Base-by-base conservation (phyloP, 2,888 invertebrate species). In the Netelia inedita region DNA sequence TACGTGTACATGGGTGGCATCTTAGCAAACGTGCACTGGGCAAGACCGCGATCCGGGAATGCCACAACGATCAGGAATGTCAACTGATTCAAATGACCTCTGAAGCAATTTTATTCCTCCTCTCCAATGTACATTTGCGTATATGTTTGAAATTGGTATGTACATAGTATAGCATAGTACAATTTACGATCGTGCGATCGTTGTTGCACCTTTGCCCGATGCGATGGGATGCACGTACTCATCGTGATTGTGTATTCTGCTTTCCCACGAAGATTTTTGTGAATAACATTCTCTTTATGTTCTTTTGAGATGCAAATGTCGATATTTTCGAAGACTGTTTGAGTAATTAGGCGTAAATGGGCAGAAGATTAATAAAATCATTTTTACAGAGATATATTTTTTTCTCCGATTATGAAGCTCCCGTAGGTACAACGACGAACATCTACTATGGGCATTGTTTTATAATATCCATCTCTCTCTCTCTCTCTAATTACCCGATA, bases 391-490 rank as follows among this genome's bases (percentile, higher is more conserved):
- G 21, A 35, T 28, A 28, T 28, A 28, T 28, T 21, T n/a, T n/a
- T 28, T 28, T 28, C 28, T n/a, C 3, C 16, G 16, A 1, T 71
- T 14, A 16, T 43, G 21, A 41, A 21, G 23, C 14, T 9, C 2
- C 14, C 23, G 41, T 41, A 41, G 19, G 11, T 35, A 14, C 61
- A 63, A 65, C 55, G 46, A 75, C 55, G 65, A 71, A 57, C 75
- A 82, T 71, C 71, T 76, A 76, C 71, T 76, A 76, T 46, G 71
- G 41, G 16, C 50, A 72, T 76, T 82, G 76, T 72, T 65, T 66
- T 66, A 59, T 53, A 41, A 10, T 28, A 2, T 16, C 10, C 16
- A 14, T 55, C 28, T 28, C 28, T 28, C 28, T 35, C 35, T 35
- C 6, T 35, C 6, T 35, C 6, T 35, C 6, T 8, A 5, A 35